Evolutionary conservation across 2,797 vertebrate genomes (phyloP), one percentile per base, ranked within the genome.

Genomic region (Xiphophorus birchmanni): DNA sequence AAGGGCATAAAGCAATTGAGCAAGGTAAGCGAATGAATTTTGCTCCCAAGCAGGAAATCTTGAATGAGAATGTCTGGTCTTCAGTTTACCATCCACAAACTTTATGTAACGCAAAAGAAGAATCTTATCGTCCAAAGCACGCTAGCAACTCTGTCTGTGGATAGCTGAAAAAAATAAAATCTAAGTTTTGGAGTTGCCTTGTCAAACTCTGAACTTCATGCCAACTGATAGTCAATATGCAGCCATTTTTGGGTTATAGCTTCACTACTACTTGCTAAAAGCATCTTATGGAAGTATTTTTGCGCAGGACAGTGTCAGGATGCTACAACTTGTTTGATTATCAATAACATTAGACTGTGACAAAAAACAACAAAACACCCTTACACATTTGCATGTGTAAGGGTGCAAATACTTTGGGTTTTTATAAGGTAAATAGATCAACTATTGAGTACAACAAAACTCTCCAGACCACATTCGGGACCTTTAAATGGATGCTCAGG

Each of bases 401-500:
- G 21, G 37, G 65, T 5, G 37, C 21, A 69, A 69, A 69, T 40
- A 63, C 29, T 63, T 63, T 63, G 32, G 9, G 56, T 54, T 54
- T 54, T 21, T 8, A 26, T 54, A 26, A 54, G 52, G 52, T 21
- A 54, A 81, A 81, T 84, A 65, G 74, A 80, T 83, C 52, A 74
- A 54, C 54, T 82, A 79, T 73, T 23, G 45, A 47, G 45, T 17
- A 35, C 56, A 52, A 75, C 58, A 85, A 80, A 56, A 48, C 75
- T 52, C 29, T 48, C 67, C 77, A 80, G 74, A 80, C 72, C 71
- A 40, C 75, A 71, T 42, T 75, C 37, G 29, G 77, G 5, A n/a
- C 48, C 15, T 48, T 63, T 93, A 90, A 94, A 93, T 91, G 87
- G 92, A 94, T 90, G 88, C 80, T 65, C 77, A 74, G 88, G 87